phyloP scores from a whole-genome alignment of 2,888 invertebrate genomes.

The Corythucha ciliata region DNA sequence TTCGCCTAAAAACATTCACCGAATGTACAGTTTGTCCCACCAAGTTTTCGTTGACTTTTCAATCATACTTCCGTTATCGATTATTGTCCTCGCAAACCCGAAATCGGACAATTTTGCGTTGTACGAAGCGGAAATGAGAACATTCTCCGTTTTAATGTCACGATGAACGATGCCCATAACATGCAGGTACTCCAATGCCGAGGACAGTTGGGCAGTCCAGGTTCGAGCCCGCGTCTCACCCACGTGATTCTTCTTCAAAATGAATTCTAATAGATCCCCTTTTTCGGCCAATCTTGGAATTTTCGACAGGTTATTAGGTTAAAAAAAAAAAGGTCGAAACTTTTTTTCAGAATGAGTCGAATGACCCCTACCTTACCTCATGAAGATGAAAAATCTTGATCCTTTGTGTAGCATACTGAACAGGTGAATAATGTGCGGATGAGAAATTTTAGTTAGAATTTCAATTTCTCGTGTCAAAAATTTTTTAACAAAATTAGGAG shows the following conservation, averaged over 20 bases:
- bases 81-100: slow-evolving; percentile 24
- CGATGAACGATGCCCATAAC: slow-evolving; percentile 25
- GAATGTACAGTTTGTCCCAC: background rate
- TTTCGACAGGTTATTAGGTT: background rate
- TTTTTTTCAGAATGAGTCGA: background rate
- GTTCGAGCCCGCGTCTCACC: slow-evolving; percentile 24
- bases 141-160: slow-evolving; percentile 28
- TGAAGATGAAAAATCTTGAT: slow-evolving; percentile 43
- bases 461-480: slow-evolving; percentile 76
- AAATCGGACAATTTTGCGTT: slow-evolving; percentile 28
- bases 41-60: background rate
- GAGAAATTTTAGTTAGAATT: slow-evolving; percentile 62
- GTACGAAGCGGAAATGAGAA: slow-evolving; percentile 24
- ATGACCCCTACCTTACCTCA: slow-evolving; percentile 17
- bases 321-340: slow-evolving; percentile 32
- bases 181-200: slow-evolving; percentile 24
- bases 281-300: slow-evolving; percentile 24
- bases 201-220: slow-evolving; percentile 21
- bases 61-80: slow-evolving; percentile 18
- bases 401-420: slow-evolving; percentile 65
- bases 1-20: slow-evolving; percentile 12
- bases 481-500: slow-evolving; percentile 66
- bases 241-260: slow-evolving; percentile 22
- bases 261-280: slow-evolving; percentile 24
- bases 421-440: slow-evolving; percentile 69